A percentile compares a stretch with the other conserved stretches of the same genome.
Conservation (phyloP, 2,888 invertebrate species). For the Mesoligia furuncula region DNA sequence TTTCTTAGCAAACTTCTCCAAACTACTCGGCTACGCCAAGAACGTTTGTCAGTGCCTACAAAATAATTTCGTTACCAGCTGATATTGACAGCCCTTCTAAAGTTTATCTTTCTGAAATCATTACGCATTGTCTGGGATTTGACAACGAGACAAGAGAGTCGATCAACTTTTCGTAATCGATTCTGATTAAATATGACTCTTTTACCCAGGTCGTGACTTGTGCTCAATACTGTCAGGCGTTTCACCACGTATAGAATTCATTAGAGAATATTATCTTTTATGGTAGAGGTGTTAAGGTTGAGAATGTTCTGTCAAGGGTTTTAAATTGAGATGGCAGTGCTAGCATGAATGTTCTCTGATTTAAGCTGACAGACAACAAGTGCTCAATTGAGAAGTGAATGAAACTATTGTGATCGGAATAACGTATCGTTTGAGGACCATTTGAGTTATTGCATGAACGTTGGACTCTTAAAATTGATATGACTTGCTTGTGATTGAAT, state of each 20-base stretch:
- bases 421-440: slow-evolving; percentile 68
- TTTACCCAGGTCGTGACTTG: slow-evolving; percentile 72
- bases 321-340: slow-evolving; percentile 45
- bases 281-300: slow-evolving; percentile 43
- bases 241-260: slow-evolving; percentile 70
- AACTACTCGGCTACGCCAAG: slow-evolving; percentile 19
- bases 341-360: slow-evolving; percentile 75
- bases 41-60: slow-evolving; percentile 18
- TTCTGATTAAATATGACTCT: slow-evolving; percentile 73
- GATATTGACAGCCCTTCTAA: slow-evolving; percentile 59
- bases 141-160: slow-evolving; percentile 68
- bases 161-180: slow-evolving; percentile 77
- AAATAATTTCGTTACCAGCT: slow-evolving; percentile 50
- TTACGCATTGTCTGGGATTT: slow-evolving; percentile 60
- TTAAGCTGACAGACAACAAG: slow-evolving; percentile 76
- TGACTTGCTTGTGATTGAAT: slow-evolving; percentile 61
- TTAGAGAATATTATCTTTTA: slow-evolving; percentile 37
- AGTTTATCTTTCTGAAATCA: slow-evolving; percentile 60
- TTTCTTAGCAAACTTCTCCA: slow-evolving; percentile 33
- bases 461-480: slow-evolving; percentile 72
- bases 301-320: slow-evolving; percentile 44
- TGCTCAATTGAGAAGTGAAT: slow-evolving; percentile 83
- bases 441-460: slow-evolving; percentile 72
- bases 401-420: slow-evolving; percentile 78
- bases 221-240: slow-evolving; percentile 70